Conservation (phyloP, 2,113 vertebrate species). For the Hypocryptadius cinnamomeus region DNA sequence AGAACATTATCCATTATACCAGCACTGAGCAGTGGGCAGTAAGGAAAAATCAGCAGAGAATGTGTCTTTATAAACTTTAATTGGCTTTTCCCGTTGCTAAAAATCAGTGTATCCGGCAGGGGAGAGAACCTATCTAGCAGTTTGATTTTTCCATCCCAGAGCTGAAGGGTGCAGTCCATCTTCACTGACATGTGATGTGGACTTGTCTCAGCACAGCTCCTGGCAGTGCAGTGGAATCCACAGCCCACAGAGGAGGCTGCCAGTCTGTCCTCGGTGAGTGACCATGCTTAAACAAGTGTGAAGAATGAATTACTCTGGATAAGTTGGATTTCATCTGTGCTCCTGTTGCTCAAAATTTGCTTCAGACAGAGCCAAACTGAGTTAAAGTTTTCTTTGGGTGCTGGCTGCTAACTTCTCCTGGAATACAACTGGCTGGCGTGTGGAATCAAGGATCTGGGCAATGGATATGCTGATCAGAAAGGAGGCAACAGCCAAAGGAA, state of each 20-base stretch:
- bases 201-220: constrained; percentile 9
- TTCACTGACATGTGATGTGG: constrained; percentile 1
- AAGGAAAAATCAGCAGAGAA: constrained; percentile 52
- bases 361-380: background rate
- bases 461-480: background rate
- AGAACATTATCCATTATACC: constrained; percentile 67
- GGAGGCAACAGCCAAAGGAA: background rate
- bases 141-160: constrained; percentile 54
- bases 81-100: constrained; percentile 60
- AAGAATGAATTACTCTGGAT: constrained; percentile 14
- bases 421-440: background rate
- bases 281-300: constrained; percentile 19
- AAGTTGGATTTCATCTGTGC: constrained; percentile 8
- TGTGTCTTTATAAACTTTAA: constrained; percentile 68
- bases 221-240: background rate
- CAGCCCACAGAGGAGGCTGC: background rate
- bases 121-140: constrained; percentile 24
- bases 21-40: constrained; percentile 63
- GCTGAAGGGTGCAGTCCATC: constrained; percentile 49
- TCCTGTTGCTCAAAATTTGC: background rate
- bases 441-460: background rate
- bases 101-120: background rate
- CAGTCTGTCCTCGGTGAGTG: constrained; percentile 11
- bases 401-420: background rate
- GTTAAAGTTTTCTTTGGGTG: background rate